Conservation (phyloP, 2,797 vertebrate genomes). For the Momotus momota region DNA sequence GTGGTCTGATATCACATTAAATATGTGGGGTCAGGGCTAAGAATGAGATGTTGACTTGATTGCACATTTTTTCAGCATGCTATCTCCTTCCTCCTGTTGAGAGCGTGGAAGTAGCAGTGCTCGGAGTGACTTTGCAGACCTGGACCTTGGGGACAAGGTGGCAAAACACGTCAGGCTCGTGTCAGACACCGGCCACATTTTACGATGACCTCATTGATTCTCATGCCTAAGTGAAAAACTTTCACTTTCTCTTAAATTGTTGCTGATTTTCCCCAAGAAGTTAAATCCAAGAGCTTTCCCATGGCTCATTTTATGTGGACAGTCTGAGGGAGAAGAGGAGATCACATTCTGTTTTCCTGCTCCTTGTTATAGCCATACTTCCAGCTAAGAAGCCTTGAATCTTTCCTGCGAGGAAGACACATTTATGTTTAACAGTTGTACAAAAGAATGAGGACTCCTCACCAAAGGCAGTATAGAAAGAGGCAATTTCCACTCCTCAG, state of each 20-base stretch:
- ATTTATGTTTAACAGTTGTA: not conserved
- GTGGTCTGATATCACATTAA: not conserved
- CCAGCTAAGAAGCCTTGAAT: not conserved
- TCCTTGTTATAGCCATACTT: not conserved
- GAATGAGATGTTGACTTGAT: not conserved
- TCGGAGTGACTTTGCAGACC: not conserved
- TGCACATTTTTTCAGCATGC: not conserved
- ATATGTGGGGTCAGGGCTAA: not conserved
- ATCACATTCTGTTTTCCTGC: not conserved
- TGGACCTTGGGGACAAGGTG: not conserved
- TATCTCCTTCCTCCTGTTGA: not conserved
- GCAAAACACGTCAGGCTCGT: not conserved
- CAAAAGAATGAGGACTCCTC: not conserved
- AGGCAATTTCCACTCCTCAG: not conserved
- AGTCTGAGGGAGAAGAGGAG: not conserved
- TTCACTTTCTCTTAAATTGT: not conserved
- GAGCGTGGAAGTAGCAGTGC: not conserved
- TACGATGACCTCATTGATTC: not conserved
- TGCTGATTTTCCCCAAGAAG: not conserved
- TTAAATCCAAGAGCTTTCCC: constrained; percentile 7
- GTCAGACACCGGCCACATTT: fast-evolving
- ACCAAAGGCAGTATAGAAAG: not conserved
- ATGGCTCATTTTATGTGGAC: not conserved
- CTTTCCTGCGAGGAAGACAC: not conserved
- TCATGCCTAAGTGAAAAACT: not conserved